A percentile compares a stretch with the other conserved stretches of the same genome.
Evolutionary conservation across 1,140 invertebrate species (phyloP).

Genomic region (Drosophila equinoxialis): DNA sequence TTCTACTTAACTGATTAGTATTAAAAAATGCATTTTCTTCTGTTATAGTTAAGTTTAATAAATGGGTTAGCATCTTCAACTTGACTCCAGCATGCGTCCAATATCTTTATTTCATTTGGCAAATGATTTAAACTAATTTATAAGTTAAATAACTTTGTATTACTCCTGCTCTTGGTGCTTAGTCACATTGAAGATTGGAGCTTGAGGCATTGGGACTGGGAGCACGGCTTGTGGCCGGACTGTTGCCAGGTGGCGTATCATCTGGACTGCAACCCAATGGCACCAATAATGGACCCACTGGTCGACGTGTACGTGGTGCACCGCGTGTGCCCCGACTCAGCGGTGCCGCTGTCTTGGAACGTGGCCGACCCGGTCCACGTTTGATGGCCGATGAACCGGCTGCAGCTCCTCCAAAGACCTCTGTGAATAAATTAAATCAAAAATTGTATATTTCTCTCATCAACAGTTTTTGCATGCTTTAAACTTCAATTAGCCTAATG

Average conservation of each 20-base stretch:
- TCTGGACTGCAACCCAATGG: conserved; percentile 84
- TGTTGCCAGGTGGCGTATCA: conserved; percentile 66
- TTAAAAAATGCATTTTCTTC: neutral
- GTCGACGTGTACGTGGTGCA: conserved; percentile 84
- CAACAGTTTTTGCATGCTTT: neutral
- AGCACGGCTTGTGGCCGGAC: conserved; percentile 75
- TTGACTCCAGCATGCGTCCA: neutral
- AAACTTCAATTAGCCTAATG: conserved; percentile 31
- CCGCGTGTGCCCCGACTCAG: conserved; percentile 85
- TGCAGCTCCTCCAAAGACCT: conserved; percentile 9
- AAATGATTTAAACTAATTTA: neutral
- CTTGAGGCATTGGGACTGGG: conserved; percentile 53
- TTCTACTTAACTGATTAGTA: neutral
- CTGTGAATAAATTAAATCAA: conserved; percentile 1
- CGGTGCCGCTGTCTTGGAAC: conserved; percentile 87
- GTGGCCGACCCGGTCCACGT: conserved; percentile 90
- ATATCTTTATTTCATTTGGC: conserved; percentile 1
- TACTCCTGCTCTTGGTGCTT: neutral
- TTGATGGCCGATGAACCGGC: conserved; percentile 52
- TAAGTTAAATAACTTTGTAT: neutral
- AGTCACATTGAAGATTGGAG: neutral
- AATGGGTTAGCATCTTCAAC: too few species aligned
- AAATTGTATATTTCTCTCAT: neutral
- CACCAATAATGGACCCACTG: conserved; percentile 86
- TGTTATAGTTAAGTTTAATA: neutral